A percentile compares a stretch with the other conserved stretches of the same genome.
Conservation (phyloP, 2,888 invertebrate species). For the Thyatira batis region DNA sequence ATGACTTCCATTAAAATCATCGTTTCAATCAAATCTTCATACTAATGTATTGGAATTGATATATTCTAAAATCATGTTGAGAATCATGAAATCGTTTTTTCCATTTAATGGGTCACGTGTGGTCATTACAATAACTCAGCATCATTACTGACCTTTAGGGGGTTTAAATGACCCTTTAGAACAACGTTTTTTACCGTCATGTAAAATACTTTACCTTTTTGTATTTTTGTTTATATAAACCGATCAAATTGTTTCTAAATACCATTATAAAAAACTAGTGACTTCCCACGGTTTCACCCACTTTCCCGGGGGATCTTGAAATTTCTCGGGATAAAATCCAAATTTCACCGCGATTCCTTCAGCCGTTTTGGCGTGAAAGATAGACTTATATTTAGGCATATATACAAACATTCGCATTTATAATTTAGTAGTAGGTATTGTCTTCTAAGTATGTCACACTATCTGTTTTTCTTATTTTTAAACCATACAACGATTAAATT, state of each 20-base stretch:
- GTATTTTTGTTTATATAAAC: neutral
- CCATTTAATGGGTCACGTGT: neutral
- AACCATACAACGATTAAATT: too few relatives aligned
- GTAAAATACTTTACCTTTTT: neutral
- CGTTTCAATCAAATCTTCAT: neutral
- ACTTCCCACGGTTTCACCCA: too few relatives aligned
- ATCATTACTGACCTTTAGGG: neutral
- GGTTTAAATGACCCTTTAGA: neutral
- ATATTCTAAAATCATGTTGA: neutral
- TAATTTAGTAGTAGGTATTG: too few relatives aligned
- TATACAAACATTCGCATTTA: too few relatives aligned
- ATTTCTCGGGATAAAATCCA: too few relatives aligned
- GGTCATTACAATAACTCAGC: neutral
- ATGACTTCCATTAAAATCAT: neutral
- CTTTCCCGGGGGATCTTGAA: too few relatives aligned
- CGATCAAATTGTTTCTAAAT: neutral
- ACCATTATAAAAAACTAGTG: too few relatives aligned
- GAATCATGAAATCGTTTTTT: neutral
- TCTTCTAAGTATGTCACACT: too few relatives aligned
- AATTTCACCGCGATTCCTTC: too few relatives aligned
- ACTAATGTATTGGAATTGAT: neutral
- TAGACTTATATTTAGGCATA: too few relatives aligned
- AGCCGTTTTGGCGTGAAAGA: too few relatives aligned
- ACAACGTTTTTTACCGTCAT: neutral
- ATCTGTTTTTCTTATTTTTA: too few relatives aligned